These are phyloP conservation scores for Epistrophella euchroma DNA, from an alignment of 2,888 invertebrate species.

Conservation along the genomic window DNA sequence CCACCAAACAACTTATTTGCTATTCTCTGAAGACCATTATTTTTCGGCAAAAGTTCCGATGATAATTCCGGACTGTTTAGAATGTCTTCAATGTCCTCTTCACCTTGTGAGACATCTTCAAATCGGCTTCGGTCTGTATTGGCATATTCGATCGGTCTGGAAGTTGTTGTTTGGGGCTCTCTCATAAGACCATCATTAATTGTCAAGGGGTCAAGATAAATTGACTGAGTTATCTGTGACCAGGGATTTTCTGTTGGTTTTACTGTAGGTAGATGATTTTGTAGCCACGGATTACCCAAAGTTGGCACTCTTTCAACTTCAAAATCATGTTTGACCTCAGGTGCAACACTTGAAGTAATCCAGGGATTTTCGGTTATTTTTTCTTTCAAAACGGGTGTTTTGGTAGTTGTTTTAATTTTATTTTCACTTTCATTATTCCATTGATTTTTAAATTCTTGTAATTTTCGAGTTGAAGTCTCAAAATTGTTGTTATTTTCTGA, in stretches of 20 bases:
- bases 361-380: constrained; percentile 5
- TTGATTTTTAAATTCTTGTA: not conserved
- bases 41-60: constrained; percentile 85
- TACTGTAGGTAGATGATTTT: constrained; percentile 67
- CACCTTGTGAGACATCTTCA: constrained; percentile 78
- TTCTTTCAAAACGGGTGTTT: not conserved
- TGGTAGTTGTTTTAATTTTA: constrained; percentile 27
- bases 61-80: constrained; percentile 85
- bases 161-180: constrained; percentile 79
- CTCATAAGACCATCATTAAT: constrained; percentile 88
- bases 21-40: constrained; percentile 87
- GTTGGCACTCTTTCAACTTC: constrained; percentile 6
- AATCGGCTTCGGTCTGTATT: constrained; percentile 60
- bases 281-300: constrained; percentile 25
- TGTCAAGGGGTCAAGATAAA: constrained; percentile 88
- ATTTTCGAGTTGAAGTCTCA: constrained; percentile 12
- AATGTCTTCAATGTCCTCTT: constrained; percentile 83
- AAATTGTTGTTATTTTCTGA: not conserved
- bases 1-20: constrained; percentile 91
- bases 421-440: not conserved
- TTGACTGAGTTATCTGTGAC: constrained; percentile 86
- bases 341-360: not conserved
- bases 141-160: constrained; percentile 82
- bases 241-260: constrained; percentile 84
- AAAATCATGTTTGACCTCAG: not conserved